Evolutionary conservation across 2,113 vertebrate species (phyloP), one percentile per base, ranked within the genome.

Genomic region (Megaptera novaeangliae): DNA sequence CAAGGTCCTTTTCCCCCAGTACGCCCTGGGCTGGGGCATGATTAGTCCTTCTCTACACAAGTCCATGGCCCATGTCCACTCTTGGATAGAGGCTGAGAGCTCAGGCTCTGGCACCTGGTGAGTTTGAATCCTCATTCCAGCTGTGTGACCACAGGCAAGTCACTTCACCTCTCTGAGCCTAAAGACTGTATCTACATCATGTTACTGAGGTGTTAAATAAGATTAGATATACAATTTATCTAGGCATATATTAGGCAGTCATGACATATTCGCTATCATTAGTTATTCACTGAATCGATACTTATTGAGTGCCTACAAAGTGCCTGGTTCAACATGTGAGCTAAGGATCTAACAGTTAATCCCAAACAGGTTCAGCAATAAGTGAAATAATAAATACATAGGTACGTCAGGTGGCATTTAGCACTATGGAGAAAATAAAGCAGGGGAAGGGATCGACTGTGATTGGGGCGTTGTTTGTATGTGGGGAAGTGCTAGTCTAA

Each of bases 401-500:
- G 55, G 29, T 49, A 46, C 1, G 3, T 46, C 41, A 11, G 4
- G 18, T 11, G 57, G 39, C 55, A 46, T 31, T 68, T 31, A 14
- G 17, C 20, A 41, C 41, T 31, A 2, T 17, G 44, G 46, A 36
- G 68, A 34, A 93, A 66, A 36, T 61, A n/a, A 88, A 88, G n/a
- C 52, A 6, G 63, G 25, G 81, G 25, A 21, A 83, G 44, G 61
- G 52, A 36, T 4, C 2, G 6, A 34, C 6, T 39, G 4, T 34
- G 57, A 31, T 1, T 10, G 44, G 6, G 52, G 14, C 29, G 10
- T 44, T 6, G 8, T 10, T 17, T 2, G 17, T 0, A 27, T 7
- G 46, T 20, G 4, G 0, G 2, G 25, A 17, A 57, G 25, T 5
- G 14, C 39, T 34, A 13, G 14, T 52, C 25, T 63, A 15, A 63